phyloP scores from a whole-genome alignment of 1,140 invertebrate genomes.

The Elysia chlorotica region DNA sequence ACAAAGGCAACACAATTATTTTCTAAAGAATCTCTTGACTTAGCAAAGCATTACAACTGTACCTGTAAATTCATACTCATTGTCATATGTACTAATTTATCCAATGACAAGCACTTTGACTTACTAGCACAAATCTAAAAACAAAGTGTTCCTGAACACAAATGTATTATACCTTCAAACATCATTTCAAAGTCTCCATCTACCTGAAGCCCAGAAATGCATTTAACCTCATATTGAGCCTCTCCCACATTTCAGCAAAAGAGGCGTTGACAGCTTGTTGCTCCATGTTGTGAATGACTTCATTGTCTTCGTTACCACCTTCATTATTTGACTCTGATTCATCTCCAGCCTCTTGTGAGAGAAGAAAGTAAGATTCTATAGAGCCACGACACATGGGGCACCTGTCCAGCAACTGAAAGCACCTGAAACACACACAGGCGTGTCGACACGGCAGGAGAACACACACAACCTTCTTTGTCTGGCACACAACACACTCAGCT shows the following conservation, averaged over 20 bases:
- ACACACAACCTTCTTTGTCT: slow-evolving; percentile 74
- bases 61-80: no score
- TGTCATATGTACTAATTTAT: no score
- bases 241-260: slow-evolving; percentile 23
- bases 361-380: slow-evolving; percentile 76
- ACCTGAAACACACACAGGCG: slow-evolving; percentile 77
- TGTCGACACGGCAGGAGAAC: slow-evolving; percentile 82
- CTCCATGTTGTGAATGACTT: not conserved
- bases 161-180: no score
- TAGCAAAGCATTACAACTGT: no score
- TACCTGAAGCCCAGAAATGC: slow-evolving; percentile 39
- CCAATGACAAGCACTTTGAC: no score
- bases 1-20: no score
- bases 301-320: not conserved
- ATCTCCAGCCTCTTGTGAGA: slow-evolving; percentile 15
- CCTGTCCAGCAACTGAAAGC: slow-evolving; percentile 50
- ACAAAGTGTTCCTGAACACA: no score
- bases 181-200: no score
- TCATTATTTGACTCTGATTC: slow-evolving; percentile 4
- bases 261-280: slow-evolving; percentile 3
- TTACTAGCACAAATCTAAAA: no score
- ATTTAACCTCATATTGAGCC: slow-evolving; percentile 37
- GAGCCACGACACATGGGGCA: slow-evolving; percentile 82
- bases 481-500: slow-evolving; percentile 75
- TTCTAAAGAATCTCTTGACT: no score